Evolutionary conservation across 2,888 invertebrate species (phyloP), one percentile per base, ranked within the genome.

Genomic region (Graphium colonna): DNA sequence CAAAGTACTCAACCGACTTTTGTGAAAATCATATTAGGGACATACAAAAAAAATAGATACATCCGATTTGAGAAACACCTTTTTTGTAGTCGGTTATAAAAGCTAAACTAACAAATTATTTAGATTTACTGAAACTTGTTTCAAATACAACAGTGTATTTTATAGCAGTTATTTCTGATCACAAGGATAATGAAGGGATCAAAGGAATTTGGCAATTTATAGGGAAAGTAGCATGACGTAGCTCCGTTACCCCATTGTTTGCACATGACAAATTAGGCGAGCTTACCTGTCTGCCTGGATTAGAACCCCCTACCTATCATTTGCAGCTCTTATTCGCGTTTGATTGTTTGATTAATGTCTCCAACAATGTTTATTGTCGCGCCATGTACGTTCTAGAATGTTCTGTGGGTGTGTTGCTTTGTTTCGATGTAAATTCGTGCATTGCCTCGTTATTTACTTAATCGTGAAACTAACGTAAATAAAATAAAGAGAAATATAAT

Each of bases 271-370:
- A 88, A 88, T 88, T 86, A 84, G 80, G 72, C 55, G 61, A 77
- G 85, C 86, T 86, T 87, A 88, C 88, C 88, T 88, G 88, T 78
- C 83, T 51, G 64, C 67, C 61, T 64, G 86, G 86, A 84, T 88
- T 87, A 86, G 76, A 64, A 65, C 75, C 79, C 81, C 69, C n/a
- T n/a, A n/a, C n/a, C n/a, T 65, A 64, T 69, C 71, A 71, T 76
- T 79, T 79, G 74, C 77, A 73, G 67, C 67, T 78, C 82, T 84
- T 82, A 81, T 82, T 85, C 78, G 76, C 67, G 71, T 82, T 77
- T 75, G 78, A 54, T 49, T 44, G 42, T 54, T 44, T 49, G 53
- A 54, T 54, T 47, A 47, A 52, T 42, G 13, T 15, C 21, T 15
- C 17, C 47, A 26, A 31, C 31, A 33, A 52, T 46, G 31, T 12